Percentiles rank a stretch among this genome's conserved stretches.
These are phyloP conservation scores for Agrotis puta DNA, from an alignment of 2,888 invertebrate genomes.

Conservation along the genomic window DNA sequence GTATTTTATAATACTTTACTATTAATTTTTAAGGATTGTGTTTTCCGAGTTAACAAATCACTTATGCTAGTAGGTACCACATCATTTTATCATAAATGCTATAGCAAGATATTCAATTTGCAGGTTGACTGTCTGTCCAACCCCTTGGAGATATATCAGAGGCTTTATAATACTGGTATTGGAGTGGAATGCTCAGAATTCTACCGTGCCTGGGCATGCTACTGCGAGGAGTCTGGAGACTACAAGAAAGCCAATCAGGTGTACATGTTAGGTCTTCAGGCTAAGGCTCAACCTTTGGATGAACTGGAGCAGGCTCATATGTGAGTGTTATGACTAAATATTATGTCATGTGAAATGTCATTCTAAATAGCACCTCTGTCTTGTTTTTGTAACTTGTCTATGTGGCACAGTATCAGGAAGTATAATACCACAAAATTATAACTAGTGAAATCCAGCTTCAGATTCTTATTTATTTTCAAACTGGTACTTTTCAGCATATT, in stretches of 20 bases:
- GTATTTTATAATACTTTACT: background rate
- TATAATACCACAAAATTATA: slow-evolving; percentile 4
- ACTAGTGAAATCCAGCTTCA: background rate
- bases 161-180: slow-evolving; percentile 95
- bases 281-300: slow-evolving; percentile 95
- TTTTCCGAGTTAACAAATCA: background rate
- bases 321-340: slow-evolving; percentile 84
- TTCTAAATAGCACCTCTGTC: slow-evolving; percentile 1
- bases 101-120: slow-evolving; percentile 60
- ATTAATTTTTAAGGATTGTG: background rate
- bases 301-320: slow-evolving; percentile 94
- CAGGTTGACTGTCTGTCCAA: slow-evolving; percentile 95
- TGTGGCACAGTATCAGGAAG: too few relatives aligned
- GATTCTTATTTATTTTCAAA: background rate
- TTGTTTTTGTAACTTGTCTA: background rate
- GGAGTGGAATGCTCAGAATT: slow-evolving; percentile 96
- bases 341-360: slow-evolving; percentile 14
- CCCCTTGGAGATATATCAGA: slow-evolving; percentile 95
- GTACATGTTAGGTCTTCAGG: slow-evolving; percentile 94
- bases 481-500: background rate
- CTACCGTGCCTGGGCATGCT: slow-evolving; percentile 97
- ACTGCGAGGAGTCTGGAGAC: slow-evolving; percentile 95
- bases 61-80: too few relatives aligned
- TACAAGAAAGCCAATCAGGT: slow-evolving; percentile 96
- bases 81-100: background rate